Base-by-base conservation (phyloP, 2,797 vertebrate species). In the Sparus aurata region DNA sequence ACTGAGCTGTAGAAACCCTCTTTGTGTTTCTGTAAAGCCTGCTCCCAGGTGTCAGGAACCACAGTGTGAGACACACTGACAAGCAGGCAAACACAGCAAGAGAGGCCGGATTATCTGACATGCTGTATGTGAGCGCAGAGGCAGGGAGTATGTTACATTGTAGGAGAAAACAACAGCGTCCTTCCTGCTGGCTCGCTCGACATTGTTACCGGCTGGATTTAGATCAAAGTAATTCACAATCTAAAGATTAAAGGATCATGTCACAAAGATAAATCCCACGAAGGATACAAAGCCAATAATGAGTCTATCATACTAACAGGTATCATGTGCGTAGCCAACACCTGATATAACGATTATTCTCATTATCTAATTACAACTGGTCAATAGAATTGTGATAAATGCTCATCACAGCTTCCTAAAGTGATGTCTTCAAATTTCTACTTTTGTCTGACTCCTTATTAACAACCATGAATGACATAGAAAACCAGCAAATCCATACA, bases 1-100 rank as follows among this genome's bases (percentile, higher is more conserved):
- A 30, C 79, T 82, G 89, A 91, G 84, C 85, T 69, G 69, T 22
- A 59, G 57, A 84, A 90, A 84, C 79, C 75, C 60, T 75, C 75
- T 82, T 78, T 76, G 83, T 89, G 73, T 89, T 82, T 80, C 77
- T 75, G 84, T 73, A 89, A 87, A 91, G 71, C 85, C 77, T 69
- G 53, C 79, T 79, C 80, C 82, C 82, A 53, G 38, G 84, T 30
- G 75, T 73, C 72, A 73, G 79, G 59, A 83, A 38, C 27, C 70
- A 62, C 76, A 60, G 78, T 46, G 27, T 67, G 77, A 81, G 60
- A 82, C 78, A 77, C 68, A 80, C 57, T 47, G 66, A 78, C 41
- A 85, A 63, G 54, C 72, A 85, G 55, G 58, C 54, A 67, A 57
- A 43, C 43, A 60, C 66, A 73, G 54, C 50, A 27, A 58, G 18